Evolutionary conservation across 2,113 vertebrate species (phyloP), one percentile per base, ranked within the genome.

Genomic region (Rhea americana): DNA sequence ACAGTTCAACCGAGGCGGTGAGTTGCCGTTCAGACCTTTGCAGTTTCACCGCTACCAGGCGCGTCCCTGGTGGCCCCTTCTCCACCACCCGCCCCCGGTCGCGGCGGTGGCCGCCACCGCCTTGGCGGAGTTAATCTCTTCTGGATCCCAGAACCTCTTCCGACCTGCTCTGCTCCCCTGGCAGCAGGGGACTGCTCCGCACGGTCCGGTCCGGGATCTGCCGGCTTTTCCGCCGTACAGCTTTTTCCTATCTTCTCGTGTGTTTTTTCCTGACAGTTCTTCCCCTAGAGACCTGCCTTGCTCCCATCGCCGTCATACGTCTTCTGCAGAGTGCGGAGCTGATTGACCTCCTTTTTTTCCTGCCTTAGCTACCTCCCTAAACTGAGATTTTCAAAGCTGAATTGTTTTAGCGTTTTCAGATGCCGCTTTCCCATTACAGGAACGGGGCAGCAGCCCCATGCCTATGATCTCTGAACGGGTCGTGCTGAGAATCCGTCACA

Each of bases 171-270:
- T 5, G 32, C 62, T 45, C 35, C 43, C 37, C 4, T 43, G 35
- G 28, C 19, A 5, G 13, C 35, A 2, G 1, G 5, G 50, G 11
- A 45, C 24, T 37, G 61, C 5, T 24, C 43, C 28, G 43, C 30
- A 4, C 50, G 1, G 1, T 1, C 13, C 13, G 30, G 13, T 22
- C 1, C 6, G 25, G 51, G 32, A 9, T 39, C 22, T 6, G 15
- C 25, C 4, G 30, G 22, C 43, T n/a, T n/a, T 68, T 21, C 51
- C 20, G 2, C 3, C 35, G 37, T 6, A 5, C 2, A 19, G n/a
- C 58, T 28, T 61, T 35, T 51, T 50, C 48, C 48, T 30, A 3
- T 13, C 7, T 39, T 51, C 6, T 39, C 43, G 15, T 9, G 5
- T 19, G 3, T 8, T 11, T 28, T 61, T 47, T 17, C 15, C 30